Evolutionary conservation across 2,797 vertebrate genomes (phyloP), one percentile per base, ranked within the genome.

Genomic region (Sorex maritimensis): DNA sequence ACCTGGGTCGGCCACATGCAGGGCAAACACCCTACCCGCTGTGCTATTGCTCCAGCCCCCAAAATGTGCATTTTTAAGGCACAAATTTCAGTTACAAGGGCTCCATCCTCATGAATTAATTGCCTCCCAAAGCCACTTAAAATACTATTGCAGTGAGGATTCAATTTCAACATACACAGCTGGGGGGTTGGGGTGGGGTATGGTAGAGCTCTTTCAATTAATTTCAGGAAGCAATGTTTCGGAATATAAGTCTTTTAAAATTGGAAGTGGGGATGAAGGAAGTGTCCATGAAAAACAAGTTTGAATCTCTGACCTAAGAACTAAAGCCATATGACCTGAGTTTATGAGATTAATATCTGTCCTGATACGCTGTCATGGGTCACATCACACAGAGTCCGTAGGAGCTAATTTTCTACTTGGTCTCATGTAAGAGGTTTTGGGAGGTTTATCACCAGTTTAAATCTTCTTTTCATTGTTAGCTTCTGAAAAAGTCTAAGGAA

Each of bases 231-330:
- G 15, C 7, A 73, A 79, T 74, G 9, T 23, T 83, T 23, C 68
- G 38, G 46, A 88, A 74, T 81, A 69, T 0, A 58, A 11, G 3
- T 61, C 19, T 85, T 90, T 93, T 94, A 28, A 74, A 86, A 69
- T 61, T 89, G 46, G 73, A 95, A 95, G 90, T 41, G 21, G 24
- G 49, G 14, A 34, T 85, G 34, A 81, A 93, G 38, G 72, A 95
- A 89, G 49, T 55, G 49, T 81, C 81, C 80, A 34, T 15, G 17
- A 55, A 77, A 94, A 87, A 23, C 46, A 94, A 75, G 21, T 67
- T 87, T 89, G 79, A 95, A 75, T 91, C 52, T 84, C 52, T 85
- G 52, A 75, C 6, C 52, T 30, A 81, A 67, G 75, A 88, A 73
- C 30, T 80, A 58, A 86, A 78, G 30, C 26, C 72, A 67, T 13